phyloP scores from a whole-genome alignment of 1,140 invertebrate genomes.

The Pantala flavescens region DNA sequence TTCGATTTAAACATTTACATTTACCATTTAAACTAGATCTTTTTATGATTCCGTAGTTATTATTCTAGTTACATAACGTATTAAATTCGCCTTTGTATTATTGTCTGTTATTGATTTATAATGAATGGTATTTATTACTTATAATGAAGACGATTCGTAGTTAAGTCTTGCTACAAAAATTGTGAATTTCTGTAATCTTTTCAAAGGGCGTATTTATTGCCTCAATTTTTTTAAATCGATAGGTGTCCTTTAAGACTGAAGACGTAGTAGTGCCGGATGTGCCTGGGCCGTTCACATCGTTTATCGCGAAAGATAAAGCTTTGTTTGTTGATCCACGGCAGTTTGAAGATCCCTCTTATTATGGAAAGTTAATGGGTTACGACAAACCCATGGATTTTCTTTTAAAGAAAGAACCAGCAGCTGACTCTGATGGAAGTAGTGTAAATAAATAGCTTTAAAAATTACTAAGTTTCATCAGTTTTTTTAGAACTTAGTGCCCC shows the following conservation, averaged over 20 bases:
- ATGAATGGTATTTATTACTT: no score
- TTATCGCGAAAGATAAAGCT: constrained; percentile 54
- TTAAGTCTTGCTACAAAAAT: no score
- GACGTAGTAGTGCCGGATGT: constrained; percentile 70
- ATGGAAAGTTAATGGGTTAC: constrained; percentile 76
- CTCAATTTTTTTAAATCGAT: constrained; percentile 35
- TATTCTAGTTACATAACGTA: no score
- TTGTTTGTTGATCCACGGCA: constrained; percentile 61
- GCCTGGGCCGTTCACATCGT: constrained; percentile 70
- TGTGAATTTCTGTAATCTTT: no score
- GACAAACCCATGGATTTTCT: constrained; percentile 81
- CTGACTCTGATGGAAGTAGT: constrained; percentile 23
- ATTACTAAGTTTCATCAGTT: background rate
- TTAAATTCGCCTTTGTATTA: no score
- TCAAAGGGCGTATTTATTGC: no score
- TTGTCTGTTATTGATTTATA: no score
- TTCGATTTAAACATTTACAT: no score
- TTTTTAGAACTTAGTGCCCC: background rate
- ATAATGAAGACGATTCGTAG: no score
- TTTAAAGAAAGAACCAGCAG: constrained; percentile 17
- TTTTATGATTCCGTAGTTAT: no score
- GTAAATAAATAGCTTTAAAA: constrained; percentile 8
- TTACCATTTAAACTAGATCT: no score
- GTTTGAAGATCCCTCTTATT: constrained; percentile 61
- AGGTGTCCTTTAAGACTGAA: constrained; percentile 59